phyloP scores from a whole-genome alignment of 2,888 invertebrate species.

The Amaurobius ferox region DNA sequence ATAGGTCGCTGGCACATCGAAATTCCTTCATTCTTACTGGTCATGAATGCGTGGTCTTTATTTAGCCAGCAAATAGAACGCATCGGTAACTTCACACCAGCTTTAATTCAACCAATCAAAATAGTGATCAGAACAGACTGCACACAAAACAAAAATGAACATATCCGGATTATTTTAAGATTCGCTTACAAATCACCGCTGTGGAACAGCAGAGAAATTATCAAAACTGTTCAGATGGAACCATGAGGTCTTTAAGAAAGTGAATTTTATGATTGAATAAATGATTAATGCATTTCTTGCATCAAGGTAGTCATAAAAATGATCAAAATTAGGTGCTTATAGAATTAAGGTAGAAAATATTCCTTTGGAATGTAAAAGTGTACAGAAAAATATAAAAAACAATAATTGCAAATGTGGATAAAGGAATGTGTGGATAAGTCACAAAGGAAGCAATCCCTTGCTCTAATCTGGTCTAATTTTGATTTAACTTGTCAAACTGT shows the following conservation, averaged over 20 bases:
- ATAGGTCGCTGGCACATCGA: neutral
- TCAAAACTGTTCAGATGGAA: neutral
- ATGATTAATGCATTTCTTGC: no score
- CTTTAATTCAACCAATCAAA: neutral
- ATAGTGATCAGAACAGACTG: neutral
- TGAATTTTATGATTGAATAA: neutral
- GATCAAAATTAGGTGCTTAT: no score
- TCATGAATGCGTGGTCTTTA: slow-evolving; percentile 3
- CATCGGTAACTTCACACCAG: neutral
- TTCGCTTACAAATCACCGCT: neutral
- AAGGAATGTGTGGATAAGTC: no score
- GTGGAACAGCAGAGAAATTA: neutral
- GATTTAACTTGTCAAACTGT: no score
- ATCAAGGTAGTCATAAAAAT: no score
- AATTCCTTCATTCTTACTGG: neutral
- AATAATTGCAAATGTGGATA: no score
- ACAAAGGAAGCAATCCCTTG: no score
- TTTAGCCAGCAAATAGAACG: neutral
- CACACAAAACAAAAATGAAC: neutral
- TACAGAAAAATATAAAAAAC: no score
- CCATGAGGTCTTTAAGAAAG: neutral
- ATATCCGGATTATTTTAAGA: neutral
- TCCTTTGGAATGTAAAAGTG: no score
- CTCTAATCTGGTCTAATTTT: no score
- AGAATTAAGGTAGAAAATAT: no score